Percentiles rank a stretch among this genome's conserved stretches.
Conservation (phyloP, 2,888 invertebrate species). For the Antheraea assamensis region DNA sequence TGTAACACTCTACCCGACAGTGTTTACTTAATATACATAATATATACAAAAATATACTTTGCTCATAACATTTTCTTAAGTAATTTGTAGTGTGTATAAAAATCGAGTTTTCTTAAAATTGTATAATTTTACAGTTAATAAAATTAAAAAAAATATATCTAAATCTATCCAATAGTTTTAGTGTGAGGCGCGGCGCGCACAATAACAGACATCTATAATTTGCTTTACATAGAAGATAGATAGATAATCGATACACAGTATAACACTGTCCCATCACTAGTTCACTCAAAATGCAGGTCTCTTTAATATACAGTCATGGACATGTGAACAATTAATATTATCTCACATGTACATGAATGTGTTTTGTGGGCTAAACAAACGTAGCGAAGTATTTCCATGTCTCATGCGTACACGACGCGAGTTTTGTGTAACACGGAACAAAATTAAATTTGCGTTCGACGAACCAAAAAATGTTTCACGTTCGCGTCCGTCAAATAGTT, state of each 20-base stretch:
- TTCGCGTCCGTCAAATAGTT: not conserved
- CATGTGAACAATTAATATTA: not conserved
- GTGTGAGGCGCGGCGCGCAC: too few species aligned
- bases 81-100: too few species aligned
- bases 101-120: too few species aligned
- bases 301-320: not conserved
- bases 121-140: too few species aligned
- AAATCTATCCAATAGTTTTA: too few species aligned
- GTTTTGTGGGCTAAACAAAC: constrained; percentile 3
- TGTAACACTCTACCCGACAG: too few species aligned
- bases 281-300: not conserved
- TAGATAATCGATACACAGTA: not conserved
- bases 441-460: not conserved
- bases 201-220: too few species aligned
- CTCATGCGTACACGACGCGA: not conserved
- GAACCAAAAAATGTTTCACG: not conserved
- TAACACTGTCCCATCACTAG: not conserved
- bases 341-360: not conserved
- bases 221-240: too few species aligned
- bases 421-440: constrained; percentile 10
- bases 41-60: too few species aligned
- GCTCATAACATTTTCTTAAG: too few species aligned
- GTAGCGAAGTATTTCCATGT: not conserved
- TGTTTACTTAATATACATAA: too few species aligned
- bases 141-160: too few species aligned